Conservation (phyloP, 2,888 invertebrate genomes). For the Thymelicus acteon region DNA sequence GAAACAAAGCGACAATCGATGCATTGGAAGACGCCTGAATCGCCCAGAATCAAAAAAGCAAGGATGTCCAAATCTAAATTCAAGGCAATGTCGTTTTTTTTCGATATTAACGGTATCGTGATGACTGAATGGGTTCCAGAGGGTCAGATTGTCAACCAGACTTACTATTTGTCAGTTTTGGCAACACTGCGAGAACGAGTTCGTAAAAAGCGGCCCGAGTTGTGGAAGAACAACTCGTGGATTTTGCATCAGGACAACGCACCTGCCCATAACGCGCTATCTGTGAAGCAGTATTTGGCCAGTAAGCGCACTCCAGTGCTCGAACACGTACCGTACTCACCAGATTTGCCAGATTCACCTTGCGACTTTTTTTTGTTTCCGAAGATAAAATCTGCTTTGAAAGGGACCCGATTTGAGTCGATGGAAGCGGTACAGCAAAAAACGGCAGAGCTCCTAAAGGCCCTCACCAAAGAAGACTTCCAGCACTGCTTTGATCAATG, state of each 20-base stretch:
- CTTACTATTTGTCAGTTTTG: constrained; percentile 31
- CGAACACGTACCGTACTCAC: constrained; percentile 39
- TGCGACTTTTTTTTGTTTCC: constrained; percentile 8
- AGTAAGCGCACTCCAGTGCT: constrained; percentile 40
- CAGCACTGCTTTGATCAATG: constrained; percentile 1
- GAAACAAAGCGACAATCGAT: too few species aligned
- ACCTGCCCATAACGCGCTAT: constrained; percentile 40
- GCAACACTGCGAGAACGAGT: constrained; percentile 37
- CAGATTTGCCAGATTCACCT: constrained; percentile 37
- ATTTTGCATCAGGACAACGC: constrained; percentile 42
- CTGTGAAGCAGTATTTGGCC: constrained; percentile 39
- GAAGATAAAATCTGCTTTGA: background rate
- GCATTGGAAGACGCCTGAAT: too few species aligned
- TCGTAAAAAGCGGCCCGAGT: constrained; percentile 38
- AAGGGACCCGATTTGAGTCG: background rate
- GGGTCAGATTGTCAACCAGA: constrained; percentile 18
- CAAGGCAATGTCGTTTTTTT: background rate
- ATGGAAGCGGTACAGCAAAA: background rate
- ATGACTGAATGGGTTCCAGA: constrained; percentile 3
- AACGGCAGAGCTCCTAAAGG: background rate
- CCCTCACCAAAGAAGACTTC: background rate
- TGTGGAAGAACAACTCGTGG: constrained; percentile 39
- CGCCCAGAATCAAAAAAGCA: too few species aligned
- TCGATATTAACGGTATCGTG: constrained; percentile 1
- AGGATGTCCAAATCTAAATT: background rate